A percentile compares a stretch with the other conserved stretches of the same genome.
phyloP scores from a whole-genome alignment of 2,888 invertebrate species.

The Diaphora mendica region DNA sequence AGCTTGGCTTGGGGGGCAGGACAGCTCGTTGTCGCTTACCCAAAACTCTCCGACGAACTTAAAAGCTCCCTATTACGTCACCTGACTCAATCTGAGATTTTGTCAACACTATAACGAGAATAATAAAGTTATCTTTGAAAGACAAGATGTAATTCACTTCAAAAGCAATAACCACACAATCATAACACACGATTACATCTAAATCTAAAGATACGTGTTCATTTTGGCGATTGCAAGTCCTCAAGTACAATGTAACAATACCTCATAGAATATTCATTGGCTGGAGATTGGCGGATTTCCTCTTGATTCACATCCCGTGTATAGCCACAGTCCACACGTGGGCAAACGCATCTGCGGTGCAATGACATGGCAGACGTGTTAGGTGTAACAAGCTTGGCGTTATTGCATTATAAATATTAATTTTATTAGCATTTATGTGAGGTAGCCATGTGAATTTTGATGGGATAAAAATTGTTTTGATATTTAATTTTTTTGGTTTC shows the following conservation, averaged over 20 bases:
- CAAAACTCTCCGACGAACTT: background rate
- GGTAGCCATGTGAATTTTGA: background rate
- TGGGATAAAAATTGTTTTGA: background rate
- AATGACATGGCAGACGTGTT: slow-evolving; percentile 52
- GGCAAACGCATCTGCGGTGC: slow-evolving; percentile 43
- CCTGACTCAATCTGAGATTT: background rate
- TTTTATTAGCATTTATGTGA: slow-evolving; percentile 8
- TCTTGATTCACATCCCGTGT: slow-evolving; percentile 59
- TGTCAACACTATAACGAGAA: background rate
- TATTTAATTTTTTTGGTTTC: too few relatives aligned
- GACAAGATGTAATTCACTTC: slow-evolving; percentile 2
- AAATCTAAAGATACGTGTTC: slow-evolving; percentile 7
- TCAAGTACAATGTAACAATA: slow-evolving; percentile 58
- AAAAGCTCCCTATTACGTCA: background rate
- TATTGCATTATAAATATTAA: slow-evolving; percentile 20
- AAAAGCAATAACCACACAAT: slow-evolving; percentile 1
- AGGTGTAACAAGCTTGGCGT: slow-evolving; percentile 27
- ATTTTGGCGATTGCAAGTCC: slow-evolving; percentile 26
- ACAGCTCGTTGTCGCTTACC: too few relatives aligned
- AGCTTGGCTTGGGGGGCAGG: too few relatives aligned
- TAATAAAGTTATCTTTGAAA: background rate
- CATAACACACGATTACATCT: slow-evolving; percentile 7
- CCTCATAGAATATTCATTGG: slow-evolving; percentile 71
- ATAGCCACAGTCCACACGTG: slow-evolving; percentile 44
- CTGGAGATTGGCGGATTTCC: slow-evolving; percentile 71